Evolutionary conservation across 2,888 invertebrate genomes (phyloP).

Genomic region (Dolomedes plantarius): DNA sequence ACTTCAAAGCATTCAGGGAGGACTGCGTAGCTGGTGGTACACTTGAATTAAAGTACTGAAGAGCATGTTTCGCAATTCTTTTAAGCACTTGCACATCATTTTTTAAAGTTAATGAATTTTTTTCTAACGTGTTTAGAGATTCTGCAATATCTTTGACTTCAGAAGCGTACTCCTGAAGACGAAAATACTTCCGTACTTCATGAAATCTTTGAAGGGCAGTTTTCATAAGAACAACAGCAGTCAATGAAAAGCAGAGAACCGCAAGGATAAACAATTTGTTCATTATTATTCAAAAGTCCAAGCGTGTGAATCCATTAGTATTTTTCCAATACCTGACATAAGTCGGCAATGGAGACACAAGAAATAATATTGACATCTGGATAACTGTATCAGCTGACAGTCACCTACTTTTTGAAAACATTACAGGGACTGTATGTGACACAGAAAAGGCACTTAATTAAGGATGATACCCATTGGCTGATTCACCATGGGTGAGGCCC

Average conservation of each 20-base stretch:
- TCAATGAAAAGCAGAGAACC: slow-evolving; percentile 45
- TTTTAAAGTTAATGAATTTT: slow-evolving; percentile 58
- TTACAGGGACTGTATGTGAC: too few species aligned
- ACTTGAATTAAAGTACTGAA: slow-evolving; percentile 61
- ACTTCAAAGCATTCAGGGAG: too few species aligned
- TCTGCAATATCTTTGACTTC: slow-evolving; percentile 69
- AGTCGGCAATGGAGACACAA: too few species aligned
- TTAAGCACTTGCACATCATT: slow-evolving; percentile 66
- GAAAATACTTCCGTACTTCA: slow-evolving; percentile 69
- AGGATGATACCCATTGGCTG: too few species aligned
- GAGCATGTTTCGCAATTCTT: slow-evolving; percentile 53
- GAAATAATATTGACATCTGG: too few species aligned
- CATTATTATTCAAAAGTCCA: slow-evolving; percentile 32
- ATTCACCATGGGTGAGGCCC: too few species aligned
- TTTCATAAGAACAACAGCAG: slow-evolving; percentile 65
- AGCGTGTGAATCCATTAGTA: too few species aligned
- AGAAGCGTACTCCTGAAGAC: slow-evolving; percentile 68
- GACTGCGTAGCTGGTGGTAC: slow-evolving; percentile 15
- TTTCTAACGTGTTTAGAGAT: slow-evolving; percentile 61
- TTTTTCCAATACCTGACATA: too few species aligned
- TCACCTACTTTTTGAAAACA: too few species aligned
- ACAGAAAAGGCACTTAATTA: too few species aligned
- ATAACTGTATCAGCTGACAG: too few species aligned
- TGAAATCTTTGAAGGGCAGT: slow-evolving; percentile 63
- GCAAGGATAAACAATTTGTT: slow-evolving; percentile 50